These are phyloP conservation scores for Heliconius hortense DNA, from an alignment of 2,888 invertebrate species.

Conservation along the genomic window DNA sequence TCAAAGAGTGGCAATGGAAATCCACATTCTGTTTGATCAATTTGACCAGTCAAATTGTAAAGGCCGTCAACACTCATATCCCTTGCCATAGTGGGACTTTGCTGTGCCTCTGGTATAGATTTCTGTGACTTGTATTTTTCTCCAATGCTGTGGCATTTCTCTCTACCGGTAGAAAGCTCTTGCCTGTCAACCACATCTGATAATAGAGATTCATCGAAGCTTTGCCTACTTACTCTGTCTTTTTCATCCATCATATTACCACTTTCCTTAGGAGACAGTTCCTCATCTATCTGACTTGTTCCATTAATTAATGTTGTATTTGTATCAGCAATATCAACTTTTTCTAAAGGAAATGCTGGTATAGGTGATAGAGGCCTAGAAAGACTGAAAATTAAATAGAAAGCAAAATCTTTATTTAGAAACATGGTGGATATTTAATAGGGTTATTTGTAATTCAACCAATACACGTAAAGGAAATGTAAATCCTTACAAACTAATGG, in stretches of 20 bases:
- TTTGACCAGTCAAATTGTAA: constrained; percentile 84
- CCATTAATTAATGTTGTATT: constrained; percentile 61
- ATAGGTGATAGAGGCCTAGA: constrained; percentile 72
- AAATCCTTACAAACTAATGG: not conserved
- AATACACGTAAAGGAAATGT: not conserved
- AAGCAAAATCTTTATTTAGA: not conserved
- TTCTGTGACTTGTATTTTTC: constrained; percentile 76
- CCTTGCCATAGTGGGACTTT: constrained; percentile 83
- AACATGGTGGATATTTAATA: not conserved
- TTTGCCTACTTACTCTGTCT: constrained; percentile 71
- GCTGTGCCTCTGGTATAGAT: constrained; percentile 66
- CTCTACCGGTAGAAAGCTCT: constrained; percentile 63
- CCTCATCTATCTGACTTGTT: constrained; percentile 56
- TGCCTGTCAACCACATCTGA: constrained; percentile 66
- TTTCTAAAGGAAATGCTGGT: constrained; percentile 49
- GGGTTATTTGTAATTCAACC: not conserved
- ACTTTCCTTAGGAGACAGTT: constrained; percentile 70
- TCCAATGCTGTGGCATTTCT: constrained; percentile 78
- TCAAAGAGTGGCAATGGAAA: constrained; percentile 94
- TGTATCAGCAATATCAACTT: constrained; percentile 49
- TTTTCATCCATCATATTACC: constrained; percentile 73
- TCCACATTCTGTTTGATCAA: constrained; percentile 89
- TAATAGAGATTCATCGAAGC: constrained; percentile 69
- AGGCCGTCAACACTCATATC: constrained; percentile 85
- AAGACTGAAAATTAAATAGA: constrained; percentile 51